Evolutionary conservation across 2,113 vertebrate species (phyloP).

Genomic region (Burhinus bistriatus): DNA sequence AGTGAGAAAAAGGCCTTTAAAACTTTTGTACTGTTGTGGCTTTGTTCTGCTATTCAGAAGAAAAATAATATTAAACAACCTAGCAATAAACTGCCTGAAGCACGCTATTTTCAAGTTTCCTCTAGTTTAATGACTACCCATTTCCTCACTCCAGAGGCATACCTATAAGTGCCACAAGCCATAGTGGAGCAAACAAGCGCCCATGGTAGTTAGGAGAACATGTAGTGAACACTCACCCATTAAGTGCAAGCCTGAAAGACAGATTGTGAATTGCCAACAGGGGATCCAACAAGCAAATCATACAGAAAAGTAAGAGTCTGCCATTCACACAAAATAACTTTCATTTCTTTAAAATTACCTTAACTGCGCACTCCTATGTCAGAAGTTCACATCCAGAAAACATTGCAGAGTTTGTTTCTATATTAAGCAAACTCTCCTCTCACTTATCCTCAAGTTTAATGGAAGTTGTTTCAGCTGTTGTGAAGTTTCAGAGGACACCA

Average conservation of each 20-base stretch:
- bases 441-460: not conserved
- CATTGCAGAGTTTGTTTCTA: not conserved
- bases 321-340: not conserved
- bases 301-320: not conserved
- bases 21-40: not conserved
- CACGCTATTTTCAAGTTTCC: not conserved
- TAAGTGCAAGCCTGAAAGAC: not conserved
- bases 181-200: not conserved
- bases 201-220: not conserved
- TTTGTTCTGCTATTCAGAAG: not conserved
- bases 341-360: not conserved
- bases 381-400: not conserved
- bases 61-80: not conserved
- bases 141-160: conserved; percentile 26
- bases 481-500: not conserved
- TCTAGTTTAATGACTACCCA: conserved; percentile 22
- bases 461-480: not conserved
- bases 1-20: not conserved
- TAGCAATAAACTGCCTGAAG: conserved; percentile 29
- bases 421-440: not conserved
- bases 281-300: not conserved
- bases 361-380: not conserved
- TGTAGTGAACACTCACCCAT: not conserved
- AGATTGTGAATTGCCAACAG: not conserved
- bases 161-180: not conserved